These are phyloP conservation scores for Drosophila acutilabella DNA, from an alignment of 2,888 invertebrate species.

Conservation along the genomic window DNA sequence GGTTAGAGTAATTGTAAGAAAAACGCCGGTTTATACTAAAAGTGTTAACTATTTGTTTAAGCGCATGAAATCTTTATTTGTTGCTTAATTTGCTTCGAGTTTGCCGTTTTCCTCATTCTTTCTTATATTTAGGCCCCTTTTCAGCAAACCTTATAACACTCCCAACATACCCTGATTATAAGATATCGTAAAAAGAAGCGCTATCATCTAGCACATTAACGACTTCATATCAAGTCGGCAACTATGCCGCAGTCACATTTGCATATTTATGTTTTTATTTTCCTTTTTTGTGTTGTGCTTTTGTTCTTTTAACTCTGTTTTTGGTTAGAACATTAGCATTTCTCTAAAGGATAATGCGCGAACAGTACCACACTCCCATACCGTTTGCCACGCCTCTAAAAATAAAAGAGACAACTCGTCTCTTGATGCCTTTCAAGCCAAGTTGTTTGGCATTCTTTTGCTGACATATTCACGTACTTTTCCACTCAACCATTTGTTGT, in stretches of 20 bases:
- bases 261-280: slow-evolving; percentile 69
- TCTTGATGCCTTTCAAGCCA: slow-evolving; percentile 11
- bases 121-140: not conserved
- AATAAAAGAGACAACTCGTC: not conserved
- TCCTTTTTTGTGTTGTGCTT: slow-evolving; percentile 47
- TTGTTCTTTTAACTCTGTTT: slow-evolving; percentile 38
- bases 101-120: too few relatives aligned
- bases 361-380: not conserved
- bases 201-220: slow-evolving; percentile 68
- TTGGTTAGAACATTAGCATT: slow-evolving; percentile 74
- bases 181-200: slow-evolving; percentile 40
- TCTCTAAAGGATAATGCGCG: slow-evolving; percentile 69
- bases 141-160: not conserved
- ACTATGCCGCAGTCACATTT: slow-evolving; percentile 72
- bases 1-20: too few relatives aligned
- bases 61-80: too few relatives aligned
- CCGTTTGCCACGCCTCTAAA: not conserved
- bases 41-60: too few relatives aligned
- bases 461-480: slow-evolving; percentile 63
- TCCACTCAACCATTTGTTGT: slow-evolving; percentile 35
- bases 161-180: slow-evolving; percentile 13
- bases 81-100: too few relatives aligned
- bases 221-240: slow-evolving; percentile 72
- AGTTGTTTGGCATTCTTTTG: slow-evolving; percentile 67
- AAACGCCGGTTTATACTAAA: too few relatives aligned